A percentile compares a stretch with the other conserved stretches of the same genome.
Evolutionary conservation across 2,797 vertebrate genomes (phyloP).

Genomic region (Cyclura pinguis): DNA sequence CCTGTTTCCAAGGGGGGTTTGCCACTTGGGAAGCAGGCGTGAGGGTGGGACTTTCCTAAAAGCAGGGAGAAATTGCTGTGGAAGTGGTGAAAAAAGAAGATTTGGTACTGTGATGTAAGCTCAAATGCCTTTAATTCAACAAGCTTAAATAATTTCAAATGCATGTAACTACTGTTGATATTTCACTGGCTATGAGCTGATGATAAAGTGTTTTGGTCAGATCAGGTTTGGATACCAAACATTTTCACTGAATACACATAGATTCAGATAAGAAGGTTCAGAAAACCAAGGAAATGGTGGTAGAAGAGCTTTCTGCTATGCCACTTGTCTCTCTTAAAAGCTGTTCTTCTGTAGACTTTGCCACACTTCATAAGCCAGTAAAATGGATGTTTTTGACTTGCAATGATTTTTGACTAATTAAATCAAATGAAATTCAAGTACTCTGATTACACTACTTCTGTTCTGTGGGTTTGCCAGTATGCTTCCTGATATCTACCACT

Average conservation of each 20-base stretch:
- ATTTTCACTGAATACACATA: not conserved
- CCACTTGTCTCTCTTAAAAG: not conserved
- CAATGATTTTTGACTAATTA: not conserved
- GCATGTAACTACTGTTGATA: not conserved
- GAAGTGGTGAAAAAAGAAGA: conserved; percentile 51
- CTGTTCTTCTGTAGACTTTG: not conserved
- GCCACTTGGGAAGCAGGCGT: accelerated
- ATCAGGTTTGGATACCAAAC: not conserved
- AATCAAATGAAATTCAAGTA: not conserved
- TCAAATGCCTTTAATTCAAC: conserved; percentile 49
- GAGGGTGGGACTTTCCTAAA: not conserved
- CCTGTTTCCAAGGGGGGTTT: not conserved
- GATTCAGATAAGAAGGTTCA: not conserved
- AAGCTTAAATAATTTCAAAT: conserved; percentile 46
- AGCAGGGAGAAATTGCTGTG: conserved; percentile 54
- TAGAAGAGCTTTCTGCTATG: not conserved
- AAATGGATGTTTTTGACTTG: not conserved
- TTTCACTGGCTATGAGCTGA: conserved; percentile 5
- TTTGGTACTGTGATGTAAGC: conserved; percentile 54
- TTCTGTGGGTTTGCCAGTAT: not conserved
- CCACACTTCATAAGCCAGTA: not conserved
- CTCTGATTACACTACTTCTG: not conserved
- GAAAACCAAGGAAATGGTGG: not conserved
- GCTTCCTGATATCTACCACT: not conserved
- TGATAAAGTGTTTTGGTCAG: not conserved